Conservation (phyloP, 2,797 vertebrate species). For the Xerus rutilus region DNA sequence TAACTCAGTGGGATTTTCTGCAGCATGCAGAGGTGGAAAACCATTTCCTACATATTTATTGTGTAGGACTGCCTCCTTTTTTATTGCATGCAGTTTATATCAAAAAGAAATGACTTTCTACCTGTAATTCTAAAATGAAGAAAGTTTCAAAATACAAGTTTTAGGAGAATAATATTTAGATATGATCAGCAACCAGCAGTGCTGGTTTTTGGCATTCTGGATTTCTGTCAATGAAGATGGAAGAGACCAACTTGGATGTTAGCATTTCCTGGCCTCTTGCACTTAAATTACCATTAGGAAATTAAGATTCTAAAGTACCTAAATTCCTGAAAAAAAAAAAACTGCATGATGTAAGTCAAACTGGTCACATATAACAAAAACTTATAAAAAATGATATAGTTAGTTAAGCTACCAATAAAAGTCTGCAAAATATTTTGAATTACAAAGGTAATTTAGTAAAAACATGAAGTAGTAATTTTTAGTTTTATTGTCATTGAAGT, state of each 20-base stretch:
- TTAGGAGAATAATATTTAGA: constrained; percentile 81
- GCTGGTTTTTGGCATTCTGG: constrained; percentile 74
- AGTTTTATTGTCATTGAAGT: constrained; percentile 60
- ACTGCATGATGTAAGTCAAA: constrained; percentile 28
- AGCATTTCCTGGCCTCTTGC: constrained; percentile 32
- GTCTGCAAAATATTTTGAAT: constrained; percentile 52
- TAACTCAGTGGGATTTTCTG: constrained; percentile 87
- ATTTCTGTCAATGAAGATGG: constrained; percentile 64
- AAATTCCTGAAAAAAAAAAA: constrained; percentile 55
- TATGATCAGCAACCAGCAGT: constrained; percentile 68
- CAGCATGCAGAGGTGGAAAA: constrained; percentile 85
- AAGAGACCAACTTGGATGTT: constrained; percentile 47
- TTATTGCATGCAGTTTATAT: constrained; percentile 78
- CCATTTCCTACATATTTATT: constrained; percentile 84
- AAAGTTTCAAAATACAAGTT: constrained; percentile 80
- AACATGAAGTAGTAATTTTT: constrained; percentile 46
- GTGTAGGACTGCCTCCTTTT: constrained; percentile 83
- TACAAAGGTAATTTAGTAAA: constrained; percentile 60
- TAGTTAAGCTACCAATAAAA: neutral
- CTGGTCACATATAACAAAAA: constrained; percentile 50
- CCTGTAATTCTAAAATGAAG: constrained; percentile 80
- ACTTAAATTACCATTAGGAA: neutral
- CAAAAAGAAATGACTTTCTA: constrained; percentile 81
- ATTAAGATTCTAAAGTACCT: constrained; percentile 64
- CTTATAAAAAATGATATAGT: constrained; percentile 46